These are phyloP conservation scores for Psylliodes chrysocephalus DNA, from an alignment of 2,888 invertebrate species.

Conservation along the genomic window DNA sequence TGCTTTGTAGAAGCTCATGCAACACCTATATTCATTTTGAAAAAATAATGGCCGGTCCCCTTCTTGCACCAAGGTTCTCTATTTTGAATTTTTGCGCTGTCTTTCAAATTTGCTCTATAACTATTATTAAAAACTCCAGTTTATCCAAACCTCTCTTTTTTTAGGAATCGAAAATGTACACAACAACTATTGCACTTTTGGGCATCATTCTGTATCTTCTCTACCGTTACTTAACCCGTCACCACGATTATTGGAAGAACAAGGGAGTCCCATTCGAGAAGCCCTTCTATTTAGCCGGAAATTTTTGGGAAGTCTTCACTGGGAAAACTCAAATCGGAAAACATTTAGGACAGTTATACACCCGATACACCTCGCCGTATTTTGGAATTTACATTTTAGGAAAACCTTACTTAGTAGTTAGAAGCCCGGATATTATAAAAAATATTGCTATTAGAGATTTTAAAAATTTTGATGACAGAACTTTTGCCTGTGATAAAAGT, in stretches of 20 bases:
- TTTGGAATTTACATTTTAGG: conserved; percentile 66
- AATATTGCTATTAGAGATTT: conserved; percentile 65
- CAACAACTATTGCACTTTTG: conserved; percentile 36
- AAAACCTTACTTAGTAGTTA: conserved; percentile 64
- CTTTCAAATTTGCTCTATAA: too few relatives aligned
- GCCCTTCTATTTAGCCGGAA: conserved; percentile 51
- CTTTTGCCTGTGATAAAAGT: conserved; percentile 63
- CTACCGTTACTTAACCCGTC: conserved; percentile 47
- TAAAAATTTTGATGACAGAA: conserved; percentile 65
- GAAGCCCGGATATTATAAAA: conserved; percentile 64
- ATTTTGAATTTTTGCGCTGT: too few relatives aligned
- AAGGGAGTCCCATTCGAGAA: conserved; percentile 50
- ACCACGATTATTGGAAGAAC: conserved; percentile 51
- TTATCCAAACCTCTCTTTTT: neutral
- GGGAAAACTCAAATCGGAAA: conserved; percentile 58
- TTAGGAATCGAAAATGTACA: neutral
- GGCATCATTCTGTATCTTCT: conserved; percentile 36
- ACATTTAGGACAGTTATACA: conserved; percentile 58
- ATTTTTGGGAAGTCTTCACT: conserved; percentile 52
- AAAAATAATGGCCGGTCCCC: too few relatives aligned
- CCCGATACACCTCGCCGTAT: conserved; percentile 54
- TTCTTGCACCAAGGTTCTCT: too few relatives aligned
- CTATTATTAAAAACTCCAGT: too few relatives aligned
- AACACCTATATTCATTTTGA: too few relatives aligned
- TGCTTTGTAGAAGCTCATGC: too few relatives aligned